Evolutionary conservation across 2,797 vertebrate genomes (phyloP), one percentile per base, ranked within the genome.

Genomic region (Coranthus polyacanthus): DNA sequence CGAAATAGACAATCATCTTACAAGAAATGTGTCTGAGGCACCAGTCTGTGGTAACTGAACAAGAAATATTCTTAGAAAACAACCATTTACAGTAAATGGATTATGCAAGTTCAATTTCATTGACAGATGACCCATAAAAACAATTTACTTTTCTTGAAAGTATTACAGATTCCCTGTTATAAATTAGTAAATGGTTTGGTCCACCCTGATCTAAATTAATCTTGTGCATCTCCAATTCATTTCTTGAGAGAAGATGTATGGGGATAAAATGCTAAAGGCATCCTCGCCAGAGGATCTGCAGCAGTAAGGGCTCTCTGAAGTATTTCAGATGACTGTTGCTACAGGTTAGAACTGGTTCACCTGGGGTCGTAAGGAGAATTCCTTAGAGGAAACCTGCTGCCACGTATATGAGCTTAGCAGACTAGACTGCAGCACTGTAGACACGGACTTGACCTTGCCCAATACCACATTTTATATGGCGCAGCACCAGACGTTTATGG

Each of bases 261-360:
- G 36, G 21, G 45, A 32, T 66, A 42, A 76, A 59, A 52, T 29
- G 54, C 49, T 43, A 34, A 37, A 36, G 39, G 61, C 49, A 12
- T 61, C 26, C 29, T 58, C 39, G 38, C 42, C 41, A 6, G 45
- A 72, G 70, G 54, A 79, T 49, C 37, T 64, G 66, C 26, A 81
- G 39, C 18, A 10, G 46, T 5, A 15, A 37, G 38, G 74, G 47
- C 57, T 47, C 44, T 69, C 59, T 50, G 42, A 87, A 87, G 61
- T 73, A 67, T 85, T 83, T 85, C 39, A 55, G 54, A 68, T 18
- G 55, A 84, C 86, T 55, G 12, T 77, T 12, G 55, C 69, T 87
- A 82, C 92, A 92, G 91, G 91, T 93, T 91, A 74, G 49, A 90
- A 92, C 92, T 91, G 87, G 90, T 91, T 91, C 72, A 76, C 82